Conservation (phyloP, 2,888 invertebrate genomes). For the Arge pagana region DNA sequence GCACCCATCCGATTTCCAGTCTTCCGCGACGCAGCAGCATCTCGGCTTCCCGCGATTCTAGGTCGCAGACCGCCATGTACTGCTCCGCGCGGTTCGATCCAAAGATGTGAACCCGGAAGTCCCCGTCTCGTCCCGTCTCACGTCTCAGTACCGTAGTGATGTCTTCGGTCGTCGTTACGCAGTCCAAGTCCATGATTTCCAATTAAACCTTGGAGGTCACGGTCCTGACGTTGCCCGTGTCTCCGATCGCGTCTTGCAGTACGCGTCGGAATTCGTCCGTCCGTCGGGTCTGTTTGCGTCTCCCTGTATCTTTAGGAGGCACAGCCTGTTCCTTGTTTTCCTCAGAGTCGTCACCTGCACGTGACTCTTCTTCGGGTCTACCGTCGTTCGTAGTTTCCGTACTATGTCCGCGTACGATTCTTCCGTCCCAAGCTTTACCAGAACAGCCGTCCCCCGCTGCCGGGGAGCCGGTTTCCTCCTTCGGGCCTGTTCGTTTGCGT, state of each 20-base stretch:
- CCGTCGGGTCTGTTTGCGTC: background rate
- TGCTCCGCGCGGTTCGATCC: background rate
- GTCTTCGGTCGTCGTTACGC: background rate
- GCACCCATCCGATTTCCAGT: too few relatives aligned
- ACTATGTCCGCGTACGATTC: background rate
- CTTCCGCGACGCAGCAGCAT: background rate
- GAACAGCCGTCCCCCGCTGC: background rate
- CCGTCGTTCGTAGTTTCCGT: background rate
- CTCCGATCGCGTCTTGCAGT: background rate
- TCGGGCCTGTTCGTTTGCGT: too few relatives aligned
- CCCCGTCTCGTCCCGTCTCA: background rate
- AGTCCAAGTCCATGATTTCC: background rate
- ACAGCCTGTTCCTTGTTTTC: background rate
- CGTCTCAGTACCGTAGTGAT: background rate
- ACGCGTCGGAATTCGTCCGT: too few relatives aligned
- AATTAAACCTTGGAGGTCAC: background rate
- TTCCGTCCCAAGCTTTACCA: background rate
- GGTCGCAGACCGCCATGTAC: background rate
- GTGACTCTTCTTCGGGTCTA: background rate
- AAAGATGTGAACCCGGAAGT: background rate
- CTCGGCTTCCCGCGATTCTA: background rate
- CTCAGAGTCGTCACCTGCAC: background rate
- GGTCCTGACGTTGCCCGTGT: background rate
- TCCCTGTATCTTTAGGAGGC: background rate
- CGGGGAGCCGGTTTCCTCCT: too few relatives aligned